Base-by-base conservation (phyloP, 1,140 invertebrate genomes). In the Epicauta chinensis region DNA sequence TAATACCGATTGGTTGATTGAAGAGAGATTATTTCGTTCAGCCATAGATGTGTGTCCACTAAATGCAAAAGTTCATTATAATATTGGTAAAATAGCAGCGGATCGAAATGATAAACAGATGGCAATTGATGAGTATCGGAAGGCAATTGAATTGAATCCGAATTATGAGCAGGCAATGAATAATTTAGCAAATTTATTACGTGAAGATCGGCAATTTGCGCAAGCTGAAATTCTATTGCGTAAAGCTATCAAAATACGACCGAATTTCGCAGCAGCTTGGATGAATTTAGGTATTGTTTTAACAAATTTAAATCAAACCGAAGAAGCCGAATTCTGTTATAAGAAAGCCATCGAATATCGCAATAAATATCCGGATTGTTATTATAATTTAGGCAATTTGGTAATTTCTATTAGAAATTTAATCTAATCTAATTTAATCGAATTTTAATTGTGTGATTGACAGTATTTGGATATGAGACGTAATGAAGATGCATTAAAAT, bases 61-160 rank as follows among this genome's bases (percentile, higher is more conserved):
- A 5, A 97, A 97, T 77, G 93, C 93, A 12, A 96, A 98, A 79
- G 88, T 97, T 9, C 93, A 96, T 71, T 98, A 97, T 67, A 98
- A 98, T 71, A 83, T 97, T 48, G 95, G 84, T 0, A 94, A 96
- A 73, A 80, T 85, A 53, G 82, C 86, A 38, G 87, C 84, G 6
- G 90, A 95, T 66, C 71, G 71, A n/a, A 81, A 85, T 16, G 73
- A 91, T 58, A 74, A 72, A 44, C 64, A 73, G 10, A 73, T 79
- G 55, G 92, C 93, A 2, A 78, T 92, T 44, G 56, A 73, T 13
- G 82, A 88, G 69, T 98, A 98, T 70, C 53, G 50, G 51, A 62
- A 58, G 48, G 68, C 69, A 16, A 54, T 70, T 13, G 59, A 63
- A 54, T 72, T 98, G 12, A 83, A 94, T 77, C 91, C 92, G 6